phyloP scores from a whole-genome alignment of 92 coral and sea anemone genomes.

The Muricea muricata region DNA sequence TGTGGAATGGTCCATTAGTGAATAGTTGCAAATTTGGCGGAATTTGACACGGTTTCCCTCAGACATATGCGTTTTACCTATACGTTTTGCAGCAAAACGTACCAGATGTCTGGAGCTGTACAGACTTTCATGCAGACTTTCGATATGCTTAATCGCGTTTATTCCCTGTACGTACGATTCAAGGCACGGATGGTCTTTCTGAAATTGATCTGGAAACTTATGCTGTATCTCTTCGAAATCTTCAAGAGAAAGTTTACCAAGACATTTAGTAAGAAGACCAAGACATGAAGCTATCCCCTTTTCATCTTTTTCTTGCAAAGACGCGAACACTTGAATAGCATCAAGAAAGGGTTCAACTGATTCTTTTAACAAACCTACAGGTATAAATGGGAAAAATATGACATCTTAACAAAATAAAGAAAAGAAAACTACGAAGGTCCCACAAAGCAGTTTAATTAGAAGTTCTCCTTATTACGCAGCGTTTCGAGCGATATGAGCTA shows the following conservation, averaged over 20 bases:
- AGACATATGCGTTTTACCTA: no score
- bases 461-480: no score
- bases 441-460: no score
- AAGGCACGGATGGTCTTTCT: conserved; percentile 38
- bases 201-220: conserved; percentile 13
- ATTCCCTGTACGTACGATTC: conserved; percentile 40
- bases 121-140: conserved; percentile 37
- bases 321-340: conserved; percentile 21
- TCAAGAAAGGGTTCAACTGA: conserved; percentile 31
- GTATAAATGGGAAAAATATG: background rate
- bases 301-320: conserved; percentile 17
- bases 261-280: conserved; percentile 41
- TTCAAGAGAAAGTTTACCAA: conserved; percentile 34
- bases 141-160: conserved; percentile 24
- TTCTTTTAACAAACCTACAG: conserved; percentile 30
- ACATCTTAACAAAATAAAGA: background rate
- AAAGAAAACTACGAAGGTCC: no score
- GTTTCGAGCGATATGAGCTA: no score
- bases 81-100: background rate
- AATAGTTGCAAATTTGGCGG: no score
- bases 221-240: conserved; percentile 7
- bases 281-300: conserved; percentile 34
- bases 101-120: conserved; percentile 42
- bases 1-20: no score
- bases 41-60: no score